phyloP scores from a whole-genome alignment of 2,888 invertebrate genomes.

The Erebia ligea region DNA sequence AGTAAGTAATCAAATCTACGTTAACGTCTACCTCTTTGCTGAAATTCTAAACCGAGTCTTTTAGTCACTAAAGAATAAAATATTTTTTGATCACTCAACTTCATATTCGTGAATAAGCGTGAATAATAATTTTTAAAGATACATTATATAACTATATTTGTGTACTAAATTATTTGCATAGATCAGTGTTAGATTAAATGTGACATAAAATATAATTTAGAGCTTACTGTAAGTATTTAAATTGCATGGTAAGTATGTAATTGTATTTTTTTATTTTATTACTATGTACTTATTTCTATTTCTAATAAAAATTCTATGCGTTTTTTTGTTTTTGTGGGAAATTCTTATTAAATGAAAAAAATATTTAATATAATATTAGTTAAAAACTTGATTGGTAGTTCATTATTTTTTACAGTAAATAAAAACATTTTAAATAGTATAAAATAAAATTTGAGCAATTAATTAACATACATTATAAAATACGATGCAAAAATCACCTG shows the following conservation, averaged over 20 bases:
- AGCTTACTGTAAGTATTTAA: conserved; percentile 10
- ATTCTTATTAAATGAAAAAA: too few relatives aligned
- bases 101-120: conserved; percentile 9
- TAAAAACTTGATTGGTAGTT: background rate
- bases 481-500: too few relatives aligned
- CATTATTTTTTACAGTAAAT: too few relatives aligned
- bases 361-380: background rate
- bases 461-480: too few relatives aligned
- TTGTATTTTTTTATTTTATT: background rate
- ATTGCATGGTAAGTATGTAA: background rate
- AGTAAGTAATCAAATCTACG: conserved; percentile 33
- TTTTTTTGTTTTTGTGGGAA: background rate
- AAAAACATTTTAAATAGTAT: too few relatives aligned
- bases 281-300: background rate
- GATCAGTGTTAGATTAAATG: conserved; percentile 23
- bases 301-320: background rate
- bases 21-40: conserved; percentile 65
- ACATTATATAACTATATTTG: conserved; percentile 9
- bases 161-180: conserved; percentile 6
- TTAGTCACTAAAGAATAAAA: background rate
- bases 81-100: conserved; percentile 23
- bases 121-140: conserved; percentile 8
- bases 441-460: too few relatives aligned
- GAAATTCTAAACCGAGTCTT: conserved; percentile 48
- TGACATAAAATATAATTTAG: conserved; percentile 17